Evolutionary conservation across 2,797 vertebrate genomes (phyloP), one percentile per base, ranked within the genome.

Genomic region (Xerus rutilus): DNA sequence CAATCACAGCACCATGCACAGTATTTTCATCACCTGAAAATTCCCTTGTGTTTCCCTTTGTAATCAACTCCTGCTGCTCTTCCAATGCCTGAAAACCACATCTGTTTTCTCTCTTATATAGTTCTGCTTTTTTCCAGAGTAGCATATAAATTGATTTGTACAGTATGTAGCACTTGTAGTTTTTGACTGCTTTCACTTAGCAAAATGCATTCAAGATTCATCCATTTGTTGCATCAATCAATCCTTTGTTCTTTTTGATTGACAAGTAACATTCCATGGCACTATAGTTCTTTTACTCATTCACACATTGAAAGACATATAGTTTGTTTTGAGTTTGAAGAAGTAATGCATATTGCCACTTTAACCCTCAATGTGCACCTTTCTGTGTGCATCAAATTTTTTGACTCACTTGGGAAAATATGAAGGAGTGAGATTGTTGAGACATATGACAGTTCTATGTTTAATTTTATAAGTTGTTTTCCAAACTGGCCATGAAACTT

Each of bases 381-480:
- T 65, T 79, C 62, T 92, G 25, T 83, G 35, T 76, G 23, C 39
- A 62, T n/a, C 32, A n/a, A 70, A 54, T 0, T 57, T 95, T 94
- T 86, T 21, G 2, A 70, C 62, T 92, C 30, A 81, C 25, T 70
- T 54, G 21, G 23, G n/a, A n/a, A 88, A 45, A 47, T 64, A 39
- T 17, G 8, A 57, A 81, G 10, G 39, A 78, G 4, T 74, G 39
- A 28, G 54, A 59, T 59, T 52, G 35, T 52, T 89, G 47, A 72
- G 25, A 89, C 35, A 23, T 67, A 57, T 65, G 15, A 4, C 32
- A 89, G 32, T 43, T 76, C 64, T 81, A 47, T 59, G 30, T 64
- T 91, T 79, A 76, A 52, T 35, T 81, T 76, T 74, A 65, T 93
- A 85, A 85, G 52, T 73, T 84, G 23, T 57, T 92, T 93, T 64